A percentile compares a stretch with the other conserved stretches of the same genome.
These are phyloP conservation scores for Macropodus opercularis DNA, from an alignment of 2,797 vertebrate genomes.

Conservation along the genomic window DNA sequence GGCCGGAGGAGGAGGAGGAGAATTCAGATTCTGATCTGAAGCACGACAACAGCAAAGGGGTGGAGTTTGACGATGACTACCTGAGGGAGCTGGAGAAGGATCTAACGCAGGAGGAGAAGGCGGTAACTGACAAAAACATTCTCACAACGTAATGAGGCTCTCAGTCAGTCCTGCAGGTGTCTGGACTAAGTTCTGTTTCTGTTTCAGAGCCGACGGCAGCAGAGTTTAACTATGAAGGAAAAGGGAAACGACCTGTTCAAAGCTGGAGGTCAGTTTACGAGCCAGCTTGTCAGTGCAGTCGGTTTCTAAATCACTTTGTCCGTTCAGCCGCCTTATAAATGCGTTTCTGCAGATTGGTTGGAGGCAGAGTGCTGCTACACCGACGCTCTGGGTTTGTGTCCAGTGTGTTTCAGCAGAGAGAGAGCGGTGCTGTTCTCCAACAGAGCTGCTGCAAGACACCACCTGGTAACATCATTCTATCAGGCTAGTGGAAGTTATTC, in stretches of 20 bases:
- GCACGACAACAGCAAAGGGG: conserved; percentile 21
- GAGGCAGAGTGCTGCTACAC: conserved; percentile 88
- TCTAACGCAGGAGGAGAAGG: conserved; percentile 90
- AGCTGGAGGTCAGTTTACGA: conserved; percentile 77
- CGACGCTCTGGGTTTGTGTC: conserved; percentile 85
- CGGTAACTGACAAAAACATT: no score
- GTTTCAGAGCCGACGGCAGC: conserved; percentile 70
- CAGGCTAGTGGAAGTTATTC: not conserved
- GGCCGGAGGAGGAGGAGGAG: conserved; percentile 33
- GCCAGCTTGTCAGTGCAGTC: no score
- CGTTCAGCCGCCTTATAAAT: not conserved
- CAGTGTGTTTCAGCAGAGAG: conserved; percentile 86
- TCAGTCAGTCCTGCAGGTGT: no score
- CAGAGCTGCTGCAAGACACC: conserved; percentile 91
- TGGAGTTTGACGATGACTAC: conserved; percentile 88
- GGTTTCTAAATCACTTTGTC: not conserved
- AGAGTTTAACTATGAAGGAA: conserved; percentile 75
- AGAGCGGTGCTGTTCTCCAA: conserved; percentile 92
- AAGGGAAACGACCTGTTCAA: conserved; percentile 76
- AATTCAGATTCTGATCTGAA: conserved; percentile 1
- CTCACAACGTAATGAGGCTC: no score
- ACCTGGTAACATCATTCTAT: conserved; percentile 81
- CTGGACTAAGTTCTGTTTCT: not conserved
- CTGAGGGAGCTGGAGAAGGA: conserved; percentile 88
- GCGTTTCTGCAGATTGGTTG: conserved; percentile 80